Percentiles rank a stretch among this genome's conserved stretches.
Conservation (phyloP, 2,888 invertebrate species). For the Pammene aurita region DNA sequence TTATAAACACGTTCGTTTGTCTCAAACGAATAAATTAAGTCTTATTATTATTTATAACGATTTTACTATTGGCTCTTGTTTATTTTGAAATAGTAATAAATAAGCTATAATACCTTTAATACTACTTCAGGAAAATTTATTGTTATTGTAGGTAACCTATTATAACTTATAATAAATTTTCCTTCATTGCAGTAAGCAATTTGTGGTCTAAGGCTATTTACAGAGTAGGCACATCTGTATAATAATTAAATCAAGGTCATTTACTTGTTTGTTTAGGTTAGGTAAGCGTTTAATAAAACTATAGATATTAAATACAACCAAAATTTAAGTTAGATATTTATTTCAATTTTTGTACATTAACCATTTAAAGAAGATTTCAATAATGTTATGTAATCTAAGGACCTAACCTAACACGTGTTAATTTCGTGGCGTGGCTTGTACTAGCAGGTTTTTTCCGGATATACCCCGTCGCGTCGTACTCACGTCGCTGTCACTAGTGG, state of each 20-base stretch:
- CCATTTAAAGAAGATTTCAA: neutral
- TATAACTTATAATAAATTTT: neutral
- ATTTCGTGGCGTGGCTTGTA: slow-evolving; percentile 37
- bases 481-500: neutral
- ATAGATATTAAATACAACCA: too few relatives aligned
- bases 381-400: neutral
- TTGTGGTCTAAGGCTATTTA: slow-evolving; percentile 1
- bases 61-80: neutral
- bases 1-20: slow-evolving; percentile 22
- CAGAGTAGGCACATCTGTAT: neutral
- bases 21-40: neutral
- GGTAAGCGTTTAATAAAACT: too few relatives aligned
- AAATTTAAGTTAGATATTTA: too few relatives aligned
- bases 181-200: slow-evolving; percentile 8
- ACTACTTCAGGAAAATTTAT: too few relatives aligned
- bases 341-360: too few relatives aligned
- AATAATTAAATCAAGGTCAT: too few relatives aligned
- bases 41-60: neutral
- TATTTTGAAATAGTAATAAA: neutral
- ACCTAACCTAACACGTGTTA: slow-evolving; percentile 13
- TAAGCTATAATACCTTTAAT: too few relatives aligned
- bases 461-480: neutral
- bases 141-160: neutral
- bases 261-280: too few relatives aligned
- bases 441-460: slow-evolving; percentile 45